Evolutionary conservation across 2,888 invertebrate genomes (phyloP).

Genomic region (Crossocerus cetratus): DNA sequence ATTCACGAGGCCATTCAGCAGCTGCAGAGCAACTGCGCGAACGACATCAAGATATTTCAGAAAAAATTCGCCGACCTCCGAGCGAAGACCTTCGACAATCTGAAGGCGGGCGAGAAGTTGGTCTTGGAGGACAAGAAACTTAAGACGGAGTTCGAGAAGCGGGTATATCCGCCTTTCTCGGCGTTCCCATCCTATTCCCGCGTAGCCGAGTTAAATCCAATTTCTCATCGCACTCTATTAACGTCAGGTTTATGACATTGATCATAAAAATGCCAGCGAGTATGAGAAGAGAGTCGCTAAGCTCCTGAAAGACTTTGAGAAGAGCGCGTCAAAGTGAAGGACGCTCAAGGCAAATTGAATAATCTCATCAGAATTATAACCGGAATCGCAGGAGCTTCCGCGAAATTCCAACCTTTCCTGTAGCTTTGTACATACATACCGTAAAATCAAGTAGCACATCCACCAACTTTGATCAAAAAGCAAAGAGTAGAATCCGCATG

Average conservation of each 20-base stretch:
- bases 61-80: conserved; percentile 57
- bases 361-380: not conserved
- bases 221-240: not conserved
- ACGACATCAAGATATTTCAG: conserved; percentile 50
- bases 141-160: conserved; percentile 49
- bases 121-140: conserved; percentile 52
- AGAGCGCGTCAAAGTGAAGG: conserved; percentile 11
- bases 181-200: not conserved
- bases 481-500: no score
- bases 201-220: not conserved
- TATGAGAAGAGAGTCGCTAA: conserved; percentile 49
- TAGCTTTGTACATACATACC: no score
- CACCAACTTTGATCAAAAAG: no score
- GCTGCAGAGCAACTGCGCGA: conserved; percentile 41
- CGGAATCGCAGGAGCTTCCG: not conserved
- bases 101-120: conserved; percentile 58
- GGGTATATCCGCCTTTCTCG: conserved; percentile 39
- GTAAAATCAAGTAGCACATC: no score
- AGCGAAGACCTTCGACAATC: conserved; percentile 57
- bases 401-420: no score
- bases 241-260: conserved; percentile 56
- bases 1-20: conserved; percentile 58
- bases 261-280: conserved; percentile 47
- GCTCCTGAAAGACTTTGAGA: conserved; percentile 49
- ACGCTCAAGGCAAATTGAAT: not conserved